These are phyloP conservation scores for Cremastobaeus sp. DNA, from an alignment of 2,888 invertebrate genomes.

Conservation along the genomic window DNA sequence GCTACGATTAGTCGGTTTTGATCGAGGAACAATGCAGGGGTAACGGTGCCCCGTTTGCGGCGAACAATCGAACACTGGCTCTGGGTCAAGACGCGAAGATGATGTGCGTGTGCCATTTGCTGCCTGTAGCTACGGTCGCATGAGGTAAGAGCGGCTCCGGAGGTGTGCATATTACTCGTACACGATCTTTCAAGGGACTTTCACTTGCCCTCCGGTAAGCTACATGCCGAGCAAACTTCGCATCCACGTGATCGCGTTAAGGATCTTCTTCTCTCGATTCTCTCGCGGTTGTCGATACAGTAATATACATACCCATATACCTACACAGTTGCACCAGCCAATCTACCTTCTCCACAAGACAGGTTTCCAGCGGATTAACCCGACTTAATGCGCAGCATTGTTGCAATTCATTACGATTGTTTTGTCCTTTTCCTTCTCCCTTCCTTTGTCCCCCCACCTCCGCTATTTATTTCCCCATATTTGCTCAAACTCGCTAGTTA, in stretches of 20 bases:
- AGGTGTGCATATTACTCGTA: constrained; percentile 62
- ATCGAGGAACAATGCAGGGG: constrained; percentile 20
- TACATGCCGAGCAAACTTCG: constrained; percentile 66
- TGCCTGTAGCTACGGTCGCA: constrained; percentile 24
- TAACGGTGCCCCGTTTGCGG: background rate
- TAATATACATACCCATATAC: constrained; percentile 54
- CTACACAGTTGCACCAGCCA: constrained; percentile 10
- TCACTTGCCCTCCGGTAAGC: constrained; percentile 73
- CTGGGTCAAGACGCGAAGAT: constrained; percentile 35
- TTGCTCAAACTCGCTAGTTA: too few species aligned
- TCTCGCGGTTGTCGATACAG: constrained; percentile 57
- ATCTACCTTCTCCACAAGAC: constrained; percentile 12
- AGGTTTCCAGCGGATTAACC: constrained; percentile 16
- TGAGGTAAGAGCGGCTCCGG: constrained; percentile 49
- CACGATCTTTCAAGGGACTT: constrained; percentile 69
- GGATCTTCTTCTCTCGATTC: constrained; percentile 64
- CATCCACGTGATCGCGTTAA: constrained; percentile 69
- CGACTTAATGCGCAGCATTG: background rate
- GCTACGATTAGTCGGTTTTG: constrained; percentile 11
- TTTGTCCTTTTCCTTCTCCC: background rate
- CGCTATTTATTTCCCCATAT: too few species aligned
- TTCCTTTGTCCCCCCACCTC: too few species aligned
- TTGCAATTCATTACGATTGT: constrained; percentile 6
- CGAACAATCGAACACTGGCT: constrained; percentile 34
- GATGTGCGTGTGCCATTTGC: constrained; percentile 38